Base-by-base conservation (phyloP, 2,888 invertebrate genomes). In the Tholera decimalis region DNA sequence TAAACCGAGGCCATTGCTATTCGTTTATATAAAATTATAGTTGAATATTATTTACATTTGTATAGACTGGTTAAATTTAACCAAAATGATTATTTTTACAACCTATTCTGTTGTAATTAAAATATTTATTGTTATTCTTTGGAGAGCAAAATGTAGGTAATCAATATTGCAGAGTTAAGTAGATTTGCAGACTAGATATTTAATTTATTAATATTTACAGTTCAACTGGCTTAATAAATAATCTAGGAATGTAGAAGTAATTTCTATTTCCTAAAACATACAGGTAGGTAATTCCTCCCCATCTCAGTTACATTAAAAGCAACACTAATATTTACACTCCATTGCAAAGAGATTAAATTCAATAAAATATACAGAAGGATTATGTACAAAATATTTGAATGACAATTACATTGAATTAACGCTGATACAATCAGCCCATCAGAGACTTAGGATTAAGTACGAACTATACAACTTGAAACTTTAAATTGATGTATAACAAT, bases 1-100 rank as follows among this genome's bases (percentile, higher is more conserved):
- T 46, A 76, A 62, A 76, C 56, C 56, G 64, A 79, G 81, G 79
- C 79, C 81, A 67, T 80, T 43, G 30, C 68, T 74, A 65, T 80
- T 80, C 71, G 81, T 59, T 69, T 57, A 63, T 57, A 49, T 50
- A 60, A 67, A 69, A 67, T 60, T 58, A 46, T 28, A 35, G 3
- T 26, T 37, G 13, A 24, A 7, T 56, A 68, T n/a, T 47, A 68
- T 80, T 63, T 65, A 80, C 73, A 71, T 26, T 60, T 37, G 20
- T 18, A 11, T 20, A 35, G 0, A 44, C 22, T 51, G 46, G 5
- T 43, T 46, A 26, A n/a, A 24, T 11, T 8, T 33, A 72, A 37
- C n/a, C 7, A 15, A n/a, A 35, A 24, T 47, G 28, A 28, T 28
- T n/a, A n/a, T 15, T 28, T 28, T 24, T 46, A 59, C 18, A 58